Conservation (phyloP, 2,113 vertebrate species). For the Lophura nycthemera region DNA sequence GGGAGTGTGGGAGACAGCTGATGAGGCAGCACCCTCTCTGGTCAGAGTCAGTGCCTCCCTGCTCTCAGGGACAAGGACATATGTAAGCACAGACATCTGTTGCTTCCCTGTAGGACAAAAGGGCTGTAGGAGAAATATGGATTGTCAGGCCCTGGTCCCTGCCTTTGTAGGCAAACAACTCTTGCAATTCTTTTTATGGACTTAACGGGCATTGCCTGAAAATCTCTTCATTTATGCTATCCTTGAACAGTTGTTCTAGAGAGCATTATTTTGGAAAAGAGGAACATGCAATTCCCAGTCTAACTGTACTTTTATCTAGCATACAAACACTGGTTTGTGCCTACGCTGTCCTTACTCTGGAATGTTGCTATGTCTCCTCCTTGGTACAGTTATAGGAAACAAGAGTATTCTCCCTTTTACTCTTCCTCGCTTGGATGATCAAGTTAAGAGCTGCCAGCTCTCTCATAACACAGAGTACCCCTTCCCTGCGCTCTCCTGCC, state of each 20-base stretch:
- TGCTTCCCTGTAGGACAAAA: neutral
- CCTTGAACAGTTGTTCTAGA: neutral
- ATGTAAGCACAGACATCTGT: neutral
- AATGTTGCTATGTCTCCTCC: neutral
- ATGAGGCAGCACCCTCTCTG: neutral
- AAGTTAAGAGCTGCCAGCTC: neutral
- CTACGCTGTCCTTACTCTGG: neutral
- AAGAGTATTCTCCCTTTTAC: neutral
- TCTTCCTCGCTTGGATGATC: neutral
- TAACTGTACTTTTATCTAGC: neutral
- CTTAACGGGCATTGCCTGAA: neutral
- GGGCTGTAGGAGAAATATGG: neutral
- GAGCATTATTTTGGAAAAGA: neutral
- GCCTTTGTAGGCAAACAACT: neutral
- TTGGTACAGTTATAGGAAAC: neutral
- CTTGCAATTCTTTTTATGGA: neutral
- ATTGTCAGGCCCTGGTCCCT: neutral
- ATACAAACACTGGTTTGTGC: neutral
- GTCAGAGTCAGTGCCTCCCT: neutral
- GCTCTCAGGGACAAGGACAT: rapidly evolving
- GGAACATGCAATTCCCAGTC: neutral
- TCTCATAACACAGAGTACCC: neutral
- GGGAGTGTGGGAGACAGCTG: neutral
- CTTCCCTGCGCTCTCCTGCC: neutral
- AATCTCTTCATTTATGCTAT: neutral